Evolutionary conservation across 1,140 invertebrate genomes (phyloP), one percentile per base, ranked within the genome.

Genomic region (Zeugodacus cucurbitae): DNA sequence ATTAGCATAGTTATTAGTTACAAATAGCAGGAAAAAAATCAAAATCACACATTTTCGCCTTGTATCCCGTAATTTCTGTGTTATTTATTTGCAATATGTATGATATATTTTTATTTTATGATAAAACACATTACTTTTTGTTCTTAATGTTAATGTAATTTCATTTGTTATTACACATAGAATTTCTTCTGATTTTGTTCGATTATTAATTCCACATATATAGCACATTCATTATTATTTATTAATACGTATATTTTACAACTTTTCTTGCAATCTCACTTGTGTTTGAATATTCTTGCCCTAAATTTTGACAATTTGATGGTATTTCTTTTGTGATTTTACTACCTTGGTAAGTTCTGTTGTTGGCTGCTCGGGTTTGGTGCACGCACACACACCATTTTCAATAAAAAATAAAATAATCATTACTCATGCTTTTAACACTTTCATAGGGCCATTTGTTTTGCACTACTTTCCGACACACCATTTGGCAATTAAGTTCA

Each of bases 241-340:
- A n/a, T 48, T 41, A 74, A 41, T 78, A 78, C 22, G 70, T 82
- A 48, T 82, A 82, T 48, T 82, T 82, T 82, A 82, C 74, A 82
- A 44, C n/a, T 82, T 82, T 78, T 82, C 10, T 48, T 34, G 32
- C 64, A 34, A 5, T 34, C 32, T 29, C 2, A 2, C 10, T 29
- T 70, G 11, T 26, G 26, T 32, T 20, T 70, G 14, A 1, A 14
- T 32, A 17, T 32, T 44, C 48, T 10, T 82, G 7, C 37, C 37
- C n/a, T 22, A 17, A 48, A 22, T 10, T n/a, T 26, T n/a, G 74
- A n/a, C 74, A 82, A 74, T 22, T 54, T 37, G 34, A 74, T 74
- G 67, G 67, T 11, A 34, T 37, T 70, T 70, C 10, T 48, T 48
- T 54, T 54, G 48, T 37, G 17, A 22, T 37, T 67, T 74, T 37